phyloP scores from a whole-genome alignment of 1,140 invertebrate genomes.

The Eurosta solidaginis region DNA sequence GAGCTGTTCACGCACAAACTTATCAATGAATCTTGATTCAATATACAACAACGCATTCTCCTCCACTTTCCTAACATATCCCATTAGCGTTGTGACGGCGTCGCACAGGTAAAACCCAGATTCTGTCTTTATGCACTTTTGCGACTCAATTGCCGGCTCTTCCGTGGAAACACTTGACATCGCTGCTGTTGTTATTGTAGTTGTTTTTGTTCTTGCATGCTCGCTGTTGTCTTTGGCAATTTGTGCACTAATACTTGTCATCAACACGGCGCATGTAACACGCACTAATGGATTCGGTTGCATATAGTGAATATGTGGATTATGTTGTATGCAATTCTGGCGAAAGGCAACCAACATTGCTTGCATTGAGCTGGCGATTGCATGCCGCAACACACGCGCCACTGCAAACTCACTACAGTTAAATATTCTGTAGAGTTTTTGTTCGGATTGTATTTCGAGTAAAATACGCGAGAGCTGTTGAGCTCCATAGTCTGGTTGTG shows the following conservation, averaged over 20 bases:
- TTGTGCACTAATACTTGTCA: conserved; percentile 38
- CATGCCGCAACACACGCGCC: conserved; percentile 45
- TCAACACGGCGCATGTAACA: conserved; percentile 45
- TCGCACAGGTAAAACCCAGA: conserved; percentile 40
- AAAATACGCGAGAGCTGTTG: conserved; percentile 49
- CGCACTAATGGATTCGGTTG: conserved; percentile 52
- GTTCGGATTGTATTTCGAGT: conserved; percentile 54
- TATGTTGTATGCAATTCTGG: conserved; percentile 57
- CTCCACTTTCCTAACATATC: conserved; percentile 43
- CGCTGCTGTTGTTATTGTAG: not conserved
- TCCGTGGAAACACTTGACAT: not conserved
- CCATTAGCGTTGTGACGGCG: conserved; percentile 45
- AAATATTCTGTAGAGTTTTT: conserved; percentile 50
- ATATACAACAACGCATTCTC: conserved; percentile 53
- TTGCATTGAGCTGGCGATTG: conserved; percentile 44
- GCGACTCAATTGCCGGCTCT: not conserved
- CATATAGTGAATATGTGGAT: conserved; percentile 59
- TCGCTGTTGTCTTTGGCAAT: conserved; percentile 19
- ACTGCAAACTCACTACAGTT: conserved; percentile 44
- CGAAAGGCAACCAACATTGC: conserved; percentile 50
- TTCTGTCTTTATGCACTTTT: not conserved
- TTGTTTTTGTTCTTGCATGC: not conserved
- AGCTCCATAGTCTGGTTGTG: conserved; percentile 49
- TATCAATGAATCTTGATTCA: conserved; percentile 52
- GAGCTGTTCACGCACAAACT: conserved; percentile 52